Evolutionary conservation across 37 sponge, comb jelly and placozoan genomes (phyloP).

Genomic region (Hormiphora californensis): DNA sequence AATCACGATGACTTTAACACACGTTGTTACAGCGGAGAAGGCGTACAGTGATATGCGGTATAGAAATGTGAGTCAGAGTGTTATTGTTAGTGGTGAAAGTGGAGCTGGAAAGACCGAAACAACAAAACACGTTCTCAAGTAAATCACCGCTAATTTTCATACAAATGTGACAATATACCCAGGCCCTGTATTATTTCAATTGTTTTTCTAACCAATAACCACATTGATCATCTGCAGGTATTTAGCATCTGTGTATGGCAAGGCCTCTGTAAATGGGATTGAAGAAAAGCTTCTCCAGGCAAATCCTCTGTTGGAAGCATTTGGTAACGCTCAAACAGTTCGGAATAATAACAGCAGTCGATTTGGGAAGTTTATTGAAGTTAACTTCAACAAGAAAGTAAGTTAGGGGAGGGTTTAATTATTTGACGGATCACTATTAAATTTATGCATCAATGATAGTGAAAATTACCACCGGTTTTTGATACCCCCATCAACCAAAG

Average conservation of each 20-base stretch:
- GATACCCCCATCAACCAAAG: too few relatives aligned
- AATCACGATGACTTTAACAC: too few relatives aligned
- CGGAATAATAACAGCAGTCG: conserved; percentile 85
- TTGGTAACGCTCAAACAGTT: conserved; percentile 92
- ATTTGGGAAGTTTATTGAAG: conserved; percentile 86
- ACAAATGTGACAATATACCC: neutral
- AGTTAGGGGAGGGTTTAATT: neutral
- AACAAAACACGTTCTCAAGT: conserved; percentile 80
- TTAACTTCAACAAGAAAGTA: conserved; percentile 79
- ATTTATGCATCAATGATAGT: too few relatives aligned
- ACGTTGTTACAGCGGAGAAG: conserved; percentile 74
- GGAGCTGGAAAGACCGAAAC: conserved; percentile 96
- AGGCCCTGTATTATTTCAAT: neutral
- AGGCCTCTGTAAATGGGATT: conserved; percentile 28
- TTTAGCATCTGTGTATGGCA: conserved; percentile 23
- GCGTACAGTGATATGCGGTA: conserved; percentile 85
- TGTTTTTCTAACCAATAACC: neutral
- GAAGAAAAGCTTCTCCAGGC: conserved; percentile 57
- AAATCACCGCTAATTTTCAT: neutral
- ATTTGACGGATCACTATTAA: too few relatives aligned
- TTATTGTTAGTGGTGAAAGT: conserved; percentile 97
- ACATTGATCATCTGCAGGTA: conserved; percentile 41
- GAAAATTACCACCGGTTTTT: too few relatives aligned
- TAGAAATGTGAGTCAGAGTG: conserved; percentile 70
- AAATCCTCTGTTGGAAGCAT: conserved; percentile 88